These are phyloP conservation scores for Neoarius graeffei DNA, from an alignment of 2,113 vertebrate genomes.

Conservation along the genomic window DNA sequence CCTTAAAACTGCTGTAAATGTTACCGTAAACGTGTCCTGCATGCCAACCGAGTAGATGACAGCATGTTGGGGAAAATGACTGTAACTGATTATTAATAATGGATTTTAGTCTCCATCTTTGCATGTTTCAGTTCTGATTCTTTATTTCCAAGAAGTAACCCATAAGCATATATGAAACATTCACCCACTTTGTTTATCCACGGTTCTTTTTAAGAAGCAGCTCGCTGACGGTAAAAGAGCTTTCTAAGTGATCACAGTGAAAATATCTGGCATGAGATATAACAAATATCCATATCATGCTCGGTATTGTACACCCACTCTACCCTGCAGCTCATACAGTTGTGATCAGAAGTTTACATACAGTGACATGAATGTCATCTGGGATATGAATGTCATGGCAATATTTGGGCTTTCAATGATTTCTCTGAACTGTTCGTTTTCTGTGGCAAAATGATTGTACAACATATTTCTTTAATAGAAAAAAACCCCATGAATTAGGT, in stretches of 20 bases:
- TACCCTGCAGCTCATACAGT: background rate
- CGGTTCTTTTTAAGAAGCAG: background rate
- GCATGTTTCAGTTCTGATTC: background rate
- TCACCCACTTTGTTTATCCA: background rate
- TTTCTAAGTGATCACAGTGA: background rate
- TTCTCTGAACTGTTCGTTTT: no score
- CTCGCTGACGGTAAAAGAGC: background rate
- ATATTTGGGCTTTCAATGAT: no score
- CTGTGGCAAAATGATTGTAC: no score
- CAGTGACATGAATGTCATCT: no score
- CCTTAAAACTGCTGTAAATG: background rate
- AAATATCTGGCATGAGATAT: no score
- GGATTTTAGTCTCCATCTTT: background rate
- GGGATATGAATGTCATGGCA: no score
- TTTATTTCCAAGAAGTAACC: background rate
- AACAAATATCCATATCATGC: background rate
- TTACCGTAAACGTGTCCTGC: background rate
- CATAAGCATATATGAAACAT: background rate
- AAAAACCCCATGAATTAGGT: no score
- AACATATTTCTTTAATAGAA: no score
- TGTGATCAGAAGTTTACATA: no score
- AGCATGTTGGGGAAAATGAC: background rate
- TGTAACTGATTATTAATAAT: conserved; percentile 2
- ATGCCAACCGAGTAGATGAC: background rate
- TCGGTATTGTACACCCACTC: background rate